Conservation (phyloP, 2,113 vertebrate genomes). For the Rhombomys opimus region DNA sequence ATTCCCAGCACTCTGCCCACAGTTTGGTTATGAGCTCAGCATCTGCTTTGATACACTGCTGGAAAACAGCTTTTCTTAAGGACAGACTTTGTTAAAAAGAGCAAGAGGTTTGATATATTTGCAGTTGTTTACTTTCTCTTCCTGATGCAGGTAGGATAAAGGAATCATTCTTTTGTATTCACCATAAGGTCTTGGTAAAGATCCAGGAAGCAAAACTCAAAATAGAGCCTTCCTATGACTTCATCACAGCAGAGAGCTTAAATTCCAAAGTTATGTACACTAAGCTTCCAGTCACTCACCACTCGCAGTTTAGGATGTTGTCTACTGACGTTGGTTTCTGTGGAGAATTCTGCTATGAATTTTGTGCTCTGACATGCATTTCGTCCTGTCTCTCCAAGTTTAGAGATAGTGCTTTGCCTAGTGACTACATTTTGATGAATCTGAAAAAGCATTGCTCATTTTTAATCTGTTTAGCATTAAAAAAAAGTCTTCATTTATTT, state of each 20-base stretch:
- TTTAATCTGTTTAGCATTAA: not conserved
- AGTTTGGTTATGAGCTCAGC: too few species aligned
- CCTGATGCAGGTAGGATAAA: not conserved
- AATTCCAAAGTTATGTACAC: not conserved
- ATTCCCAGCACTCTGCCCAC: too few species aligned
- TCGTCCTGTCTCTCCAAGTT: not conserved
- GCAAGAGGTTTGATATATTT: not conserved
- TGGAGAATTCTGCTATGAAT: not conserved
- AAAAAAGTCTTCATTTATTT: not conserved
- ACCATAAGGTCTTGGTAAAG: not conserved
- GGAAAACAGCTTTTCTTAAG: not conserved
- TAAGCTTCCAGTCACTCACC: not conserved
- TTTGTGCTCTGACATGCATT: not conserved
- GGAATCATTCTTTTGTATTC: not conserved
- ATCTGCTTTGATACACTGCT: too few species aligned
- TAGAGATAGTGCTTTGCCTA: not conserved
- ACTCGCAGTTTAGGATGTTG: not conserved
- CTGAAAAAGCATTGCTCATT: not conserved
- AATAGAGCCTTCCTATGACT: not conserved
- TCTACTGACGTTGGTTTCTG: not conserved
- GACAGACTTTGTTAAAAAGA: not conserved
- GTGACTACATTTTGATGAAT: not conserved
- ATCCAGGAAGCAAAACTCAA: not conserved
- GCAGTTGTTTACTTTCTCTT: not conserved
- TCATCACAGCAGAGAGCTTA: not conserved